Evolutionary conservation across 2,113 vertebrate genomes (phyloP).

Genomic region (Rhinichthys klamathensis): DNA sequence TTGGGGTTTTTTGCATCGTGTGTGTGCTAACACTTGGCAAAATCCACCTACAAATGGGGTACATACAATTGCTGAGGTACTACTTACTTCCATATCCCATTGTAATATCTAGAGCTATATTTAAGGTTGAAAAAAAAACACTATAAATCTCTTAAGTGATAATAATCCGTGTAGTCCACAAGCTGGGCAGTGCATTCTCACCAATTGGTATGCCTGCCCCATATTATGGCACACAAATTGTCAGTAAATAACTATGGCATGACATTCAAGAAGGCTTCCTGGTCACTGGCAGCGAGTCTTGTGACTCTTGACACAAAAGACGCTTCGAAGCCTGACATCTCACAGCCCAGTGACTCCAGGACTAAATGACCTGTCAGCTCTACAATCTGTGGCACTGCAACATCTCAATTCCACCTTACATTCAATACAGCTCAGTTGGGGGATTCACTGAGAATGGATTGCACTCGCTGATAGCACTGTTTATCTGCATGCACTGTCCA

Average conservation of each 20-base stretch:
- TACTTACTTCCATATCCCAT: not conserved
- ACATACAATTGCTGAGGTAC: not conserved
- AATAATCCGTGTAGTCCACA: not conserved
- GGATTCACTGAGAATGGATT: slow-evolving; percentile 1
- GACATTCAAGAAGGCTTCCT: not conserved
- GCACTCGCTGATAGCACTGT: not conserved
- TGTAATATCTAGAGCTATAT: not conserved
- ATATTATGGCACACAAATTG: not conserved
- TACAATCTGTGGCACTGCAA: not conserved
- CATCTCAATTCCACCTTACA: slow-evolving; percentile 16
- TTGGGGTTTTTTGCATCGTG: not conserved
- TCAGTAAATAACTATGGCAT: slow-evolving; percentile 1
- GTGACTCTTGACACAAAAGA: slow-evolving; percentile 19
- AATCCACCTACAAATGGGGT: not conserved
- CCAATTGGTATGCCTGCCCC: not conserved
- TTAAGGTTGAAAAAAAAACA: not conserved
- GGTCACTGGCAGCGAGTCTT: slow-evolving; percentile 5
- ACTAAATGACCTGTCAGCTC: slow-evolving; percentile 33
- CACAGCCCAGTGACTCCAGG: slow-evolving; percentile 26
- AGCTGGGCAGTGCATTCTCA: not conserved
- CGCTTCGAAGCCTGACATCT: slow-evolving; percentile 12
- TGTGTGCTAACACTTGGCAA: not conserved
- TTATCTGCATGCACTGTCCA: not conserved
- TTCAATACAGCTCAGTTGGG: not conserved
- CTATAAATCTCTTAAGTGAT: not conserved